These are phyloP conservation scores for Zapornia atra DNA, from an alignment of 2,113 vertebrate genomes.

Conservation along the genomic window DNA sequence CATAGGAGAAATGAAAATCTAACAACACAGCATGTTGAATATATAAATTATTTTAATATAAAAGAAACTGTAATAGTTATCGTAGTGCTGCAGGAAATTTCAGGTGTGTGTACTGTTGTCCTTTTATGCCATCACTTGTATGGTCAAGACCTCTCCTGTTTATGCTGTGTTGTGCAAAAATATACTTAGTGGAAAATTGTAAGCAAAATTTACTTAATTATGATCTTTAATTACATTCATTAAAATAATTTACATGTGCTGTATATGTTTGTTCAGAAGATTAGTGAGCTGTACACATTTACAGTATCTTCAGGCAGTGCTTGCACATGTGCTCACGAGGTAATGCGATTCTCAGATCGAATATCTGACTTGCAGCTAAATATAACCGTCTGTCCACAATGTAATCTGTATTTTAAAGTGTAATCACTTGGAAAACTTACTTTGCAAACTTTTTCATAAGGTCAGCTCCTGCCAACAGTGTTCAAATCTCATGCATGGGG, in stretches of 20 bases:
- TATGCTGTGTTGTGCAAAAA: neutral
- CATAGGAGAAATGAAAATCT: neutral
- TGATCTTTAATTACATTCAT: neutral
- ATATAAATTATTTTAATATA: neutral
- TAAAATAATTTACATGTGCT: neutral
- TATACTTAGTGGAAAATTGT: neutral
- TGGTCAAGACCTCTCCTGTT: neutral
- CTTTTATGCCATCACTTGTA: neutral
- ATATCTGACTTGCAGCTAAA: neutral
- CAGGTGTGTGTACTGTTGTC: neutral
- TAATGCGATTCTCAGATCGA: neutral
- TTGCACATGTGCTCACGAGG: neutral
- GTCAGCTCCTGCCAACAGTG: constrained; percentile 95
- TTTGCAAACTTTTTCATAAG: constrained; percentile 65
- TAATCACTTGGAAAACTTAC: neutral
- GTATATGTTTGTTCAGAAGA: neutral
- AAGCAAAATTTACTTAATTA: neutral
- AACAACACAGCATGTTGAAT: neutral
- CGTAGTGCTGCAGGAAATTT: neutral
- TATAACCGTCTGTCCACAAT: neutral
- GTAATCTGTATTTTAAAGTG: neutral
- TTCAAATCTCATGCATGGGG: constrained; percentile 98
- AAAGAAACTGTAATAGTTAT: neutral
- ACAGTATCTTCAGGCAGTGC: neutral
- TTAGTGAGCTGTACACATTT: neutral